Evolutionary conservation across 1,140 invertebrate genomes (phyloP).

Genomic region (Campoletis sonorensis): DNA sequence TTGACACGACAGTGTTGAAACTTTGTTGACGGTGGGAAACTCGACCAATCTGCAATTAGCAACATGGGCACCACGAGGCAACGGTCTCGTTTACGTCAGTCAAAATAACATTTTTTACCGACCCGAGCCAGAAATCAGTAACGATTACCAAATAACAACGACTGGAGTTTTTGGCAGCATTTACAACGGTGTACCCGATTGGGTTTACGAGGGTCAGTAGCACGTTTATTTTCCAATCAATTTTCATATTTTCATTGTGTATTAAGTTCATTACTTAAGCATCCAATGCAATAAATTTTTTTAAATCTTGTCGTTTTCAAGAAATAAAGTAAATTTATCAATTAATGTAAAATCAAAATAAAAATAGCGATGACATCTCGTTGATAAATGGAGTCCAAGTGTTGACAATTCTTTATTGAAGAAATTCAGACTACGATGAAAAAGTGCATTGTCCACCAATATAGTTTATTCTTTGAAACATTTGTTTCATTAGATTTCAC

Average conservation of each 20-base stretch:
- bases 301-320: too few species aligned
- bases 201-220: conserved; percentile 87
- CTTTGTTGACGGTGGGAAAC: conserved; percentile 70
- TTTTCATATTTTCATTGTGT: too few species aligned
- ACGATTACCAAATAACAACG: conserved; percentile 77
- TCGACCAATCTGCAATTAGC: conserved; percentile 81
- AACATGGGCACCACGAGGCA: conserved; percentile 84
- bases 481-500: neutral
- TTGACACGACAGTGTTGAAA: conserved; percentile 63
- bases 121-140: conserved; percentile 71
- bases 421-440: neutral
- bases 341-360: too few species aligned
- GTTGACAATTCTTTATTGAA: neutral
- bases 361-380: too few species aligned
- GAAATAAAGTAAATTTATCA: neutral
- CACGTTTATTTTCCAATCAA: conserved; percentile 4
- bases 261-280: too few species aligned
- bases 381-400: neutral
- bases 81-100: conserved; percentile 85
- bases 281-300: too few species aligned
- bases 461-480: neutral
- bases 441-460: too few species aligned
- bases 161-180: conserved; percentile 77
- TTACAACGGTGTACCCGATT: conserved; percentile 88
- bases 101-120: conserved; percentile 89